Conservation (phyloP, 2,888 invertebrate species). For the Eledone cirrhosa region DNA sequence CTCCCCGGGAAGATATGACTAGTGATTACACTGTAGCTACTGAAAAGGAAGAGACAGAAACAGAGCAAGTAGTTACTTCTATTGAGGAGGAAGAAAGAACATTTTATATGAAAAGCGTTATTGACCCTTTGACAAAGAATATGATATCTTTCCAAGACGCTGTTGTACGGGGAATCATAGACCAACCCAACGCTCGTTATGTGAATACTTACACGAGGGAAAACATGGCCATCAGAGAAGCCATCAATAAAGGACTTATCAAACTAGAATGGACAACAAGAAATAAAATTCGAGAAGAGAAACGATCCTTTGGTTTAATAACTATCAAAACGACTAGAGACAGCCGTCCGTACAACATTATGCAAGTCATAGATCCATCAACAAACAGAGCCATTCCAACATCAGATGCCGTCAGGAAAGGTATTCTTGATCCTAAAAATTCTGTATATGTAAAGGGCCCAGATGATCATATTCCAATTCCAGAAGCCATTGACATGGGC, state of each 20-base stretch:
- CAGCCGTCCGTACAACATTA: constrained; percentile 57
- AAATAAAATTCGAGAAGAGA: constrained; percentile 59
- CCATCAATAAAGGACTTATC: constrained; percentile 61
- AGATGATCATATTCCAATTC: constrained; percentile 49
- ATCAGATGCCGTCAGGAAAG: constrained; percentile 45
- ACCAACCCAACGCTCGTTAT: constrained; percentile 48
- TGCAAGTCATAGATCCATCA: constrained; percentile 47
- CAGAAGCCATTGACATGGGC: constrained; percentile 57
- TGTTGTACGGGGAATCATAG: constrained; percentile 55
- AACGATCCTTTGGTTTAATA: constrained; percentile 61
- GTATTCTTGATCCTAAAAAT: constrained; percentile 48
- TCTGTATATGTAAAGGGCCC: constrained; percentile 48
- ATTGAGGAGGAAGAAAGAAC: constrained; percentile 61
- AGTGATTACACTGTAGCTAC: constrained; percentile 38
- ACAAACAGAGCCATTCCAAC: constrained; percentile 45
- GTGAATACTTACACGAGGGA: constrained; percentile 50
- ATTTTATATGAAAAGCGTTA: constrained; percentile 52
- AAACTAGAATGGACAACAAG: constrained; percentile 55
- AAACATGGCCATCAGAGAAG: constrained; percentile 53
- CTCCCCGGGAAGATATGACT: constrained; percentile 40
- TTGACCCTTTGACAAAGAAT: constrained; percentile 46
- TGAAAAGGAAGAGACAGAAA: constrained; percentile 43
- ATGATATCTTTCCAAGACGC: constrained; percentile 57
- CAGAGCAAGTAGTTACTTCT: constrained; percentile 55
- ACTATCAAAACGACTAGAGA: constrained; percentile 61